phyloP scores from a whole-genome alignment of 2,888 invertebrate genomes.

The Allygus modestus region DNA sequence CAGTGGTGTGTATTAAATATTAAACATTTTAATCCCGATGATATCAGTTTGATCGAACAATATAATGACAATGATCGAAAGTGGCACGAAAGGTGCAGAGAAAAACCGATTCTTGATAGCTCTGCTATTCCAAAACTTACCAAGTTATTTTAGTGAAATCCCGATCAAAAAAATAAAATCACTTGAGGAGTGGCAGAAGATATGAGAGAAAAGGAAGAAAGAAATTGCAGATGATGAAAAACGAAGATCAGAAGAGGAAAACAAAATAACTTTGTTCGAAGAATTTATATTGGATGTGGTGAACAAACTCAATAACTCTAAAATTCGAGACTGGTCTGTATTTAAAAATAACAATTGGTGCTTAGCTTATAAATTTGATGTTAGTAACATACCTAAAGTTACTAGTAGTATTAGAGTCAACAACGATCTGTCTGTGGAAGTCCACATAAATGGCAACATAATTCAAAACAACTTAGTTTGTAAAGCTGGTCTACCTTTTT shows the following conservation, averaged over 20 bases:
- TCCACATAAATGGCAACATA: slow-evolving; percentile 34
- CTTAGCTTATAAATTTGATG: slow-evolving; percentile 39
- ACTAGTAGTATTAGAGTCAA: slow-evolving; percentile 12
- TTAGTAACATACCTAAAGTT: slow-evolving; percentile 33
- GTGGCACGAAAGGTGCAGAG: slow-evolving; percentile 3
- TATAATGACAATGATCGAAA: slow-evolving; percentile 17
- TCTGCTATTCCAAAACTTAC: slow-evolving; percentile 1
- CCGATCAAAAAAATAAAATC: slow-evolving; percentile 51
- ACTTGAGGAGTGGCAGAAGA: slow-evolving; percentile 6
- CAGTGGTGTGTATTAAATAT: slow-evolving; percentile 39
- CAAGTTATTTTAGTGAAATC: slow-evolving; percentile 12
- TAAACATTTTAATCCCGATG: slow-evolving; percentile 37
- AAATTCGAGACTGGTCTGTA: slow-evolving; percentile 26
- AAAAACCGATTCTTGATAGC: slow-evolving; percentile 2
- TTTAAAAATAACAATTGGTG: slow-evolving; percentile 39
- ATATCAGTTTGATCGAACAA: slow-evolving; percentile 21
- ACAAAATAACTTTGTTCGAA: slow-evolving; percentile 32
- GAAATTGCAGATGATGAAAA: slow-evolving; percentile 36
- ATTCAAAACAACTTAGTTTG: slow-evolving; percentile 8
- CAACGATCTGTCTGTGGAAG: slow-evolving; percentile 32
- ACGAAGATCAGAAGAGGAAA: slow-evolving; percentile 13
- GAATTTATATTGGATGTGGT: not conserved
- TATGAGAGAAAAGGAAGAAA: slow-evolving; percentile 14
- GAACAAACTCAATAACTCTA: not conserved
- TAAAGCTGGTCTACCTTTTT: slow-evolving; percentile 10